These are phyloP conservation scores for Apostichopus parvimensis DNA, from an alignment of 35 echinoderm and acorn worm genomes.

Conservation along the genomic window DNA sequence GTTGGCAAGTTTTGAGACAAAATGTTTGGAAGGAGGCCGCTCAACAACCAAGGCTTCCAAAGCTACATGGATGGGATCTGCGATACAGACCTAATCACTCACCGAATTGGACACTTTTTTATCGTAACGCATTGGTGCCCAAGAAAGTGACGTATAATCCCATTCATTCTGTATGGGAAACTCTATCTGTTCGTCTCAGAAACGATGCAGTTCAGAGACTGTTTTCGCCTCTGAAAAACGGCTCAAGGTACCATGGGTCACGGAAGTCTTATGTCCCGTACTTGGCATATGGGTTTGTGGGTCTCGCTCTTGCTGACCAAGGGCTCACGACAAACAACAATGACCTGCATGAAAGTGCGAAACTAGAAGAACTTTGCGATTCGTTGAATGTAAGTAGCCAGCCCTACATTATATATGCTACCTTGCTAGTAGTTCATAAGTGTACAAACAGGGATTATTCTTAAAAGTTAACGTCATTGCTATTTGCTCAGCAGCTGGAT, in stretches of 20 bases:
- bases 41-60: neutral
- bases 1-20: slow-evolving; percentile 12
- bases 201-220: slow-evolving; percentile 20
- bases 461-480: neutral
- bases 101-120: neutral
- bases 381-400: neutral
- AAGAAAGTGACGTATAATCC: neutral
- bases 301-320: neutral
- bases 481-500: too few relatives aligned
- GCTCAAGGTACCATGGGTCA: neutral
- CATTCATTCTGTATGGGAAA: slow-evolving; percentile 16
- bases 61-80: neutral
- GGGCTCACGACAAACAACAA: neutral
- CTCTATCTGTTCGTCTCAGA: neutral
- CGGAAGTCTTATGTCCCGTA: neutral
- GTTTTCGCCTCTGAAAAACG: neutral
- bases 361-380: neutral
- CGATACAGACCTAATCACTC: neutral
- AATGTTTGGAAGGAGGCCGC: slow-evolving; percentile 5
- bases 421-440: neutral
- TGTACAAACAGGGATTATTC: neutral
- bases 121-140: neutral
- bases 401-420: neutral
- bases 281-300: slow-evolving; percentile 17
- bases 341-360: neutral